Evolutionary conservation across 64 coral and sea anemone genomes (phyloP), one percentile per base, ranked within the genome.

Genomic region (Stichodactyla helianthus): DNA sequence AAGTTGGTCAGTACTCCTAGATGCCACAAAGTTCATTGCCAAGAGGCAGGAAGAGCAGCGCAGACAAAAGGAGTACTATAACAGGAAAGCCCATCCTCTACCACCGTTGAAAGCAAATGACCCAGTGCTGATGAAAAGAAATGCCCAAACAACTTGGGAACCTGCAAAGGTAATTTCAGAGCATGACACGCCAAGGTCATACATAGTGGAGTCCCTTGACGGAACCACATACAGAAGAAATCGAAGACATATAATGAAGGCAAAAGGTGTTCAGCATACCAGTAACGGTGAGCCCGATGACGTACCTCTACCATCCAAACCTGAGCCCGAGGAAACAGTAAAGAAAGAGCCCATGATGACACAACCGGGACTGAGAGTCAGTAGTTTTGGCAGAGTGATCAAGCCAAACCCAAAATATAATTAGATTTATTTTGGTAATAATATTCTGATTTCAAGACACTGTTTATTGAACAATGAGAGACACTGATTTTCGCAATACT

Each of bases 21-120:
- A 82, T 77, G 31, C 16, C 17, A 9, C 20, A 5, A 88, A 88
- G 76, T 81, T 88, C 87, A 88, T 88, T 54, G 78, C 52, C 35
- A 23, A 80, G 15, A 88, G 87, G 27, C 52, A 88, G 19, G 35
- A 78, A 79, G 52, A 79, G 54, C 86, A 78, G 76, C 52, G 55
- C 63, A 13, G 27, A 59, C 86, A 88, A 28, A 88, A 79, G 55
- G 50, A 78, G 60, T 74, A 87, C 68, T 67, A 71, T n/a, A 22
- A 87, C 67, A 51, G 26, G 58, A 55, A 19, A 53, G 51, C 86
- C 27, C n/a, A 88, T 51, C 52, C 86, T 51, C 86, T 78, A 87
- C 31, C 86, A 71, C 14, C 35, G 50, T 17, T 87, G 56, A 58
- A 58, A 58, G 56, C 14, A 15, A 15, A 58, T 15, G 56, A 58